Percentiles rank a stretch among this genome's conserved stretches.
Evolutionary conservation across 2,113 vertebrate species (phyloP).

Genomic region (Cromileptes altivelis): DNA sequence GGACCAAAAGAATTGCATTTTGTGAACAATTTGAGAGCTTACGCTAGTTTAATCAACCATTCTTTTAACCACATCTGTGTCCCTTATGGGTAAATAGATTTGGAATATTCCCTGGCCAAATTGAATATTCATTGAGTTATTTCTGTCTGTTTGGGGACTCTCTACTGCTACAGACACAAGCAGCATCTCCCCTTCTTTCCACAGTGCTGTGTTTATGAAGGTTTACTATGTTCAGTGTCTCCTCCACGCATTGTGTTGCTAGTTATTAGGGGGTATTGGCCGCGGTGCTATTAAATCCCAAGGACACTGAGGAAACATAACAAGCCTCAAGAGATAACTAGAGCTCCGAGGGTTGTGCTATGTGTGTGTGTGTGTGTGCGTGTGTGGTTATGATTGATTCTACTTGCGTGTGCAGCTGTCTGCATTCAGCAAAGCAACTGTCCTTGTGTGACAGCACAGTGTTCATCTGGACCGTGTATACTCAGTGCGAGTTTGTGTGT

Average conservation of each 20-base stretch:
- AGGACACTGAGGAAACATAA: conserved; percentile 70
- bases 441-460: conserved; percentile 40
- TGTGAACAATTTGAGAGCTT: conserved; percentile 19
- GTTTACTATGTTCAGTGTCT: conserved; percentile 13
- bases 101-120: conserved; percentile 38
- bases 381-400: conserved; percentile 44
- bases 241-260: conserved; percentile 25
- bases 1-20: conserved; percentile 30
- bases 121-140: conserved; percentile 60
- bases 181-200: neutral
- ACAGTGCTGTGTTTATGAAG: neutral
- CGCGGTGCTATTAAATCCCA: conserved; percentile 64
- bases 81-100: conserved; percentile 38
- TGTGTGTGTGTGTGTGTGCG: neutral
- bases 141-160: conserved; percentile 29
- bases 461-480: conserved; percentile 13
- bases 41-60: conserved; percentile 36
- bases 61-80: conserved; percentile 49
- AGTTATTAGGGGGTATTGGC: conserved; percentile 47
- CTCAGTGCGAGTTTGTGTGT: neutral
- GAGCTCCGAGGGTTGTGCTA: conserved; percentile 24
- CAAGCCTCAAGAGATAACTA: conserved; percentile 66
- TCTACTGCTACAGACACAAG: neutral
- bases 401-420: conserved; percentile 28
- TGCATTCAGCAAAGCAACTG: conserved; percentile 29